Evolutionary conservation across 2,113 vertebrate species (phyloP).

Genomic region (Bambusicola thoracicus): DNA sequence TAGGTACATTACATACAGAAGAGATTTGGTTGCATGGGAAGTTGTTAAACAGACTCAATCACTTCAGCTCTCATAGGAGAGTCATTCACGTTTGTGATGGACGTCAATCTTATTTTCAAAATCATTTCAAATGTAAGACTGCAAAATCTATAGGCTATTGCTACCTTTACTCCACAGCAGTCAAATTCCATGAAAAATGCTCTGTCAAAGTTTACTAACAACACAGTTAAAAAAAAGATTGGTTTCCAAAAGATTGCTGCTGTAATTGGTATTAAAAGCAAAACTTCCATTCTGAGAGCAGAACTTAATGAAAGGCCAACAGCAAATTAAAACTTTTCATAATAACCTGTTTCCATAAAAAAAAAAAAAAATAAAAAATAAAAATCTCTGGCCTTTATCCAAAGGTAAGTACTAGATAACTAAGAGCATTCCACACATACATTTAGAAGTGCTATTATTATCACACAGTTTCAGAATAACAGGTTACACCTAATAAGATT

Average conservation of each 20-base stretch:
- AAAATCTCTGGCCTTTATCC: neutral
- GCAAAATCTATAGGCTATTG: conserved; percentile 4
- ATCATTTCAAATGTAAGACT: neutral
- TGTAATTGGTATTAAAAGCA: neutral
- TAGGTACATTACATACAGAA: conserved; percentile 28
- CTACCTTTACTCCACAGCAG: neutral
- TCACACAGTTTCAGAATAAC: neutral
- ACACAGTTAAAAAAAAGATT: neutral
- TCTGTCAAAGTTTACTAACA: neutral
- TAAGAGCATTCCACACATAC: neutral
- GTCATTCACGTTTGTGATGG: conserved; percentile 10
- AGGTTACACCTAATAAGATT: neutral
- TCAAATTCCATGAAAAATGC: neutral
- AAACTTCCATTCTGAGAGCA: neutral
- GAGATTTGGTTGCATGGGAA: neutral
- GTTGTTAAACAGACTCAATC: neutral
- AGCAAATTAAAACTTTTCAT: neutral
- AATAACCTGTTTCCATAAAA: neutral
- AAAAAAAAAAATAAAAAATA: neutral
- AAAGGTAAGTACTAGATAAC: neutral
- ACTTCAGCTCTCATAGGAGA: neutral
- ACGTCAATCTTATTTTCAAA: neutral
- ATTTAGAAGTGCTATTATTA: neutral
- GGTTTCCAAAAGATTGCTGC: neutral
- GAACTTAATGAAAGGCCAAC: neutral